Percentiles rank a stretch among this genome's conserved stretches.
Evolutionary conservation across 2,888 invertebrate species (phyloP).

Genomic region (Melikaiella ostensackeni): DNA sequence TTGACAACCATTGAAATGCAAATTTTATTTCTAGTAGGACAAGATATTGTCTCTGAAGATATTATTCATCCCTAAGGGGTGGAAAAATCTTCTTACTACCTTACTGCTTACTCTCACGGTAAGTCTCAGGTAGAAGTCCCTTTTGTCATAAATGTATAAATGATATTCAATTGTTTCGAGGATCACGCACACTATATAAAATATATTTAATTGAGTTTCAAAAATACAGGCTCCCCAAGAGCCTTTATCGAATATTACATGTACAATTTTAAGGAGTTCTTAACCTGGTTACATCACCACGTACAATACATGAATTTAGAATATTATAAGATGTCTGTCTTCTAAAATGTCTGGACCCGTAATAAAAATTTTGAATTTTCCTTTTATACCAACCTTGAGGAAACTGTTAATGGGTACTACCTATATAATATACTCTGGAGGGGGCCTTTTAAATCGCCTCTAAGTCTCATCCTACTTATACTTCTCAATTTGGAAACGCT

Average conservation of each 20-base stretch:
- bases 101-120: not conserved
- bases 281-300: not conserved
- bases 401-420: not conserved
- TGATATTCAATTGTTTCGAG: not conserved
- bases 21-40: no score
- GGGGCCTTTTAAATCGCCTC: slow-evolving; percentile 1
- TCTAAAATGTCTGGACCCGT: not conserved
- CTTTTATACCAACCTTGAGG: not conserved
- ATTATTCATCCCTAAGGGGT: not conserved
- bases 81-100: slow-evolving; percentile 6
- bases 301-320: not conserved
- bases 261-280: not conserved
- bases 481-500: not conserved
- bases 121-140: not conserved
- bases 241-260: not conserved
- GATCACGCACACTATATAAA: not conserved
- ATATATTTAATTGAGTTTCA: not conserved
- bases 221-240: no score
- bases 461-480: not conserved
- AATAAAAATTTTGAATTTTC: not conserved
- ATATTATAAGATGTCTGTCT: no score
- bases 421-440: not conserved
- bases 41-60: no score
- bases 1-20: no score
- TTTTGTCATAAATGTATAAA: slow-evolving; percentile 7